Percentiles rank a stretch among this genome's conserved stretches.
Conservation (phyloP, 2,797 vertebrate species). For the Cossypha caffra region DNA sequence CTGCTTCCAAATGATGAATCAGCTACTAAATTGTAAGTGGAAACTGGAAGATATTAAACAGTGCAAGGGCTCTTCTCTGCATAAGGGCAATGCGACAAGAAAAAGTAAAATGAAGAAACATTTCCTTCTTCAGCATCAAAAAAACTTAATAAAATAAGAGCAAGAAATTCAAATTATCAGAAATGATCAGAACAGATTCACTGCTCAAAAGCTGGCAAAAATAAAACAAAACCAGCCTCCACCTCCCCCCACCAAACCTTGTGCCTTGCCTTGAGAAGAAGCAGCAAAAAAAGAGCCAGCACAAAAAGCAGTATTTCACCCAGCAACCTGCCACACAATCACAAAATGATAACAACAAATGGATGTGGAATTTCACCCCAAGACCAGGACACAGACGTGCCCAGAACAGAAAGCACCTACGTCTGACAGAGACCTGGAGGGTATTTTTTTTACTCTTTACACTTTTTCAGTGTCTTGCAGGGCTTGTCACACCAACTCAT, state of each 20-base stretch:
- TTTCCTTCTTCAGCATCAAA: neutral
- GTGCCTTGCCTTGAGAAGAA: neutral
- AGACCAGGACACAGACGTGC: neutral
- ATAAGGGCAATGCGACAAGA: neutral
- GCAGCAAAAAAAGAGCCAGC: neutral
- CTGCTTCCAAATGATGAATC: conserved; percentile 35
- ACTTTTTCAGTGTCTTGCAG: neutral
- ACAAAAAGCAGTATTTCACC: neutral
- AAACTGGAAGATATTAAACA: conserved; percentile 2
- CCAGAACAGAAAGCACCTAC: neutral
- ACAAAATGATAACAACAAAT: neutral
- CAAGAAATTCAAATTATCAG: neutral
- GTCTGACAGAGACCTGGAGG: neutral
- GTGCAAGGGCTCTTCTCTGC: neutral
- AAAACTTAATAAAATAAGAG: neutral
- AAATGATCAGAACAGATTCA: neutral
- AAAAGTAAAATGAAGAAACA: neutral
- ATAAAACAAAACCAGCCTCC: neutral
- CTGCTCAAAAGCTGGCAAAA: neutral
- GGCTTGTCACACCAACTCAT: neutral
- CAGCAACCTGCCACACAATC: neutral
- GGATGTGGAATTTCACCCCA: neutral
- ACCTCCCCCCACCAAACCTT: neutral
- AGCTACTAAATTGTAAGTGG: conserved; percentile 6
- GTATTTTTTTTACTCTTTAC: neutral